These are phyloP conservation scores for Gymnocypris eckloni DNA, from an alignment of 2,797 vertebrate species.

Conservation along the genomic window DNA sequence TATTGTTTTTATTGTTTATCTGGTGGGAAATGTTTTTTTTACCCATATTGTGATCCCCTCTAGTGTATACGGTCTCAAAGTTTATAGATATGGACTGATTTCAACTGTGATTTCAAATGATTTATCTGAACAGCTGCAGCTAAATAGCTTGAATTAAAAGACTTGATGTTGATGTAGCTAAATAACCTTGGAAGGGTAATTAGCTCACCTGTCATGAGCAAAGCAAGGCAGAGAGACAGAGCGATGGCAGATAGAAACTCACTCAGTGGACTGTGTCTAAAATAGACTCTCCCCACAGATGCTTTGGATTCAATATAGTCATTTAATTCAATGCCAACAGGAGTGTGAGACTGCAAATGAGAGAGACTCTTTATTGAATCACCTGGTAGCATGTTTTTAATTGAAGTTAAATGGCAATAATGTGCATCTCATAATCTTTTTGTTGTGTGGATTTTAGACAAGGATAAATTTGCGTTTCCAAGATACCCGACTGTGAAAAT, in stretches of 20 bases:
- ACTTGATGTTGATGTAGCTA: neutral
- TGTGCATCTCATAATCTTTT: neutral
- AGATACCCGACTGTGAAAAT: neutral
- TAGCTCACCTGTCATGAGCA: conserved; percentile 55
- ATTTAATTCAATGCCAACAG: conserved; percentile 22
- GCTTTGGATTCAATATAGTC: conserved; percentile 17
- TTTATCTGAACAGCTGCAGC: conserved; percentile 9
- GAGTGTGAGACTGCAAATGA: conserved; percentile 3
- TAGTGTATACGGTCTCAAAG: neutral
- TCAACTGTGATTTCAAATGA: neutral
- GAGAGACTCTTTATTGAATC: neutral
- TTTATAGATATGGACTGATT: neutral
- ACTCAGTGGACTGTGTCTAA: conserved; percentile 9
- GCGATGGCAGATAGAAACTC: conserved; percentile 30
- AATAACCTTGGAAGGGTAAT: conserved; percentile 48
- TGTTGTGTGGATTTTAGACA: neutral
- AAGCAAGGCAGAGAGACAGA: conserved; percentile 32
- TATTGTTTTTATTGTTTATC: neutral
- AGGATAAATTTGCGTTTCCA: neutral
- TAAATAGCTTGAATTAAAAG: conserved; percentile 1
- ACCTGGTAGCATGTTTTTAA: neutral
- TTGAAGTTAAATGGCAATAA: neutral
- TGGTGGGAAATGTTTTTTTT: neutral
- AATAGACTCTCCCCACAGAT: conserved; percentile 20
- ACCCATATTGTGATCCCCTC: neutral